Evolutionary conservation across 2,888 invertebrate genomes (phyloP).

Genomic region (Pardosa pseudoannulata): DNA sequence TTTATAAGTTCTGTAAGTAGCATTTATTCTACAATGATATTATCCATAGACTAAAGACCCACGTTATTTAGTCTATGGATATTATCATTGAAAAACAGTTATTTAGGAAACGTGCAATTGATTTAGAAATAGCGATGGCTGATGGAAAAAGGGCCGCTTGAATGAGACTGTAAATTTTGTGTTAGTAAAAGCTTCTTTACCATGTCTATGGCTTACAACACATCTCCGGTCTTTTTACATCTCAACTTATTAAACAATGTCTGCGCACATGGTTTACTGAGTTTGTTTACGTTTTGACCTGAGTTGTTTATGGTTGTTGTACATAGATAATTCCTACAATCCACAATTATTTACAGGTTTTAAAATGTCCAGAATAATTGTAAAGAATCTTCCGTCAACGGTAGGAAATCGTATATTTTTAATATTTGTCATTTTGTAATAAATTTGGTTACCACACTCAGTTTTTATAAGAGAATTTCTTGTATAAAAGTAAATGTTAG

Average conservation of each 20-base stretch:
- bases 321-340: not conserved
- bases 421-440: not conserved
- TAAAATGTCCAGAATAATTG: conserved; percentile 1
- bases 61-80: too few species aligned
- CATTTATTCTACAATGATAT: too few species aligned
- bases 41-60: too few species aligned
- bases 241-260: not conserved
- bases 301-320: not conserved
- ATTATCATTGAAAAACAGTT: too few species aligned
- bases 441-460: not conserved
- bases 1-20: too few species aligned
- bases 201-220: too few species aligned
- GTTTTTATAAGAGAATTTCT: not conserved
- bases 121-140: too few species aligned
- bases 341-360: not conserved
- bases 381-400: not conserved
- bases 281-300: not conserved
- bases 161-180: too few species aligned
- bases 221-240: not conserved
- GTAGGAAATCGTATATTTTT: not conserved
- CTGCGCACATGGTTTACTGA: not conserved
- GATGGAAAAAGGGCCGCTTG: too few species aligned
- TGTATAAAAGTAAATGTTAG: not conserved
- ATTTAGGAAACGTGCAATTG: too few species aligned
- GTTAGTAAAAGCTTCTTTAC: too few species aligned